These are phyloP conservation scores for Ethmia dodecea DNA, from an alignment of 2,888 invertebrate genomes.

Conservation along the genomic window DNA sequence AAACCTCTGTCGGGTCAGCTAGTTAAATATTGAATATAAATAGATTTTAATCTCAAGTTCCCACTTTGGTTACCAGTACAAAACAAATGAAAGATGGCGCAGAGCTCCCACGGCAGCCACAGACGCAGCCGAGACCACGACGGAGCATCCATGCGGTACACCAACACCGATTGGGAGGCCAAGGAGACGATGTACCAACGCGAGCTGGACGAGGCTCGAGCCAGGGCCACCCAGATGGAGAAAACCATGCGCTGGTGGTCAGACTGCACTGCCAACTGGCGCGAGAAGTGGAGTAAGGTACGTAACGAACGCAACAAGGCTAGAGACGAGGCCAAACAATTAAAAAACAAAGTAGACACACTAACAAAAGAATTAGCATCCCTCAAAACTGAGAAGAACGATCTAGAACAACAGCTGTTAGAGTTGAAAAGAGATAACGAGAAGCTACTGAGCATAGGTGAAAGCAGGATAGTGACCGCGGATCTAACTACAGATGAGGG, in stretches of 20 bases:
- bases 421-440: conserved; percentile 89
- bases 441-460: conserved; percentile 79
- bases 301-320: conserved; percentile 95
- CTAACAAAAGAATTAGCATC: conserved; percentile 85
- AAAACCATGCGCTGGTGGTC: conserved; percentile 99
- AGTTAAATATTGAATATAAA: too few species aligned
- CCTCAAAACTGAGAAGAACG: conserved; percentile 87
- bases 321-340: conserved; percentile 90
- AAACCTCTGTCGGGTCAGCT: too few species aligned
- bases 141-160: conserved; percentile 78
- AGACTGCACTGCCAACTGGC: conserved; percentile 98
- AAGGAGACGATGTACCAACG: conserved; percentile 83
- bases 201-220: conserved; percentile 96
- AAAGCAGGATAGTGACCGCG: conserved; percentile 57
- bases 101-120: conserved; percentile 83
- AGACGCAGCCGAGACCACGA: conserved; percentile 80
- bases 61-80: too few species aligned
- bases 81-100: conserved; percentile 63
- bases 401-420: conserved; percentile 85
- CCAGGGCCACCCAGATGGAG: conserved; percentile 98
- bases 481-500: conserved; percentile 60
- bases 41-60: too few species aligned
- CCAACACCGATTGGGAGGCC: conserved; percentile 87
- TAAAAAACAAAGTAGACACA: conserved; percentile 88
- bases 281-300: conserved; percentile 96